phyloP scores from a whole-genome alignment of 2,797 vertebrate genomes.

The Cyclura pinguis region DNA sequence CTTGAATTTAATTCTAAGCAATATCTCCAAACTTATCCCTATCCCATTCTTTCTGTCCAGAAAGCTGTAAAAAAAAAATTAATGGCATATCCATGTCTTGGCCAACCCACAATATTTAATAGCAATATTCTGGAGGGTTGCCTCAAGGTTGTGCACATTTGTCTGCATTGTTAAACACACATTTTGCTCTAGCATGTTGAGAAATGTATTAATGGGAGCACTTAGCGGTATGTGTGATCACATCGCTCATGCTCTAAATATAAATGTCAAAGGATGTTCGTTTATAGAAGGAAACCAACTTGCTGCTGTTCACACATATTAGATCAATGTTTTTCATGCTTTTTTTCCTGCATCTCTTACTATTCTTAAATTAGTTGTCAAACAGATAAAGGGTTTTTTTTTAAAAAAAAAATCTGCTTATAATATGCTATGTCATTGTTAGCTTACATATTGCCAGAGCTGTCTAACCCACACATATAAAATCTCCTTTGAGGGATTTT shows the following conservation, averaged over 20 bases:
- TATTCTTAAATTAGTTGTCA: neutral
- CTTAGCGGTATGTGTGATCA: neutral
- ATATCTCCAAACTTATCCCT: neutral
- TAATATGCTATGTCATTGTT: slow-evolving; percentile 4
- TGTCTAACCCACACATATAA: neutral
- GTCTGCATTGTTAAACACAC: neutral
- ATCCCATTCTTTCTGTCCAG: neutral
- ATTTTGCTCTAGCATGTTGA: neutral
- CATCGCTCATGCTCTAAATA: slow-evolving; percentile 48
- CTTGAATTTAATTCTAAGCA: neutral
- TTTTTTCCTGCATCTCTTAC: neutral
- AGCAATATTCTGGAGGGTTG: neutral
- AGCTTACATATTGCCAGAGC: slow-evolving; percentile 31
- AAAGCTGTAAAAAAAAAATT: neutral
- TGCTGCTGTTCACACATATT: neutral
- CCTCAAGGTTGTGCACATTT: neutral
- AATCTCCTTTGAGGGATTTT: slow-evolving; percentile 38
- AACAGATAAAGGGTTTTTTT: neutral
- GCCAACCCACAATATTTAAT: neutral
- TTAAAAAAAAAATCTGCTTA: neutral
- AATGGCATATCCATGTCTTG: neutral
- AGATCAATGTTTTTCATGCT: slow-evolving; percentile 10
- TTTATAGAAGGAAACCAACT: slow-evolving; percentile 31
- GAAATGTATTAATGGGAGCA: slow-evolving; percentile 57
- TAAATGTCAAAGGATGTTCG: slow-evolving; percentile 46